Percentiles rank a stretch among this genome's conserved stretches.
These are phyloP conservation scores for Hydra vulgaris DNA, from an alignment of 30 jellyfish, hydroid and myxozoan species.

Conservation along the genomic window DNA sequence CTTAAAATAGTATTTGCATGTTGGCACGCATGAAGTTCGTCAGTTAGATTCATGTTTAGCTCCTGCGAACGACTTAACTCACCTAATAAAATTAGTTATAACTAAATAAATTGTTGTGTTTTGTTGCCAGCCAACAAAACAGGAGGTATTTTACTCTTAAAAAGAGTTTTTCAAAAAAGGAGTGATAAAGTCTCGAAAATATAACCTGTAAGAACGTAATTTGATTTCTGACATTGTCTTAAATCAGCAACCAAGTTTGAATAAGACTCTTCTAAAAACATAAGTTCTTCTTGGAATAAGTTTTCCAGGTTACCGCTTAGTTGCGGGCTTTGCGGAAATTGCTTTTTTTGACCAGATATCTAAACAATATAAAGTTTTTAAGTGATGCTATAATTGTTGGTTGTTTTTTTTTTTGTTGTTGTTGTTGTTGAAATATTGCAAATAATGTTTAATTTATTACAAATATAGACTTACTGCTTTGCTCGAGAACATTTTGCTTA, in stretches of 20 bases:
- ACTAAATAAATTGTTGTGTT: too few species aligned
- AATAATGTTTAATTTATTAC: too few species aligned
- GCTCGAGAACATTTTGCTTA: too few species aligned
- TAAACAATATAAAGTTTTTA: not conserved
- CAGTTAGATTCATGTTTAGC: constrained; percentile 27
- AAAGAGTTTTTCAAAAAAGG: not conserved
- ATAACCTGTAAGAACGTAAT: constrained; percentile 1
- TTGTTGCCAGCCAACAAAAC: too few species aligned
- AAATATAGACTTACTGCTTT: too few species aligned
- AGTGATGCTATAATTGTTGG: too few species aligned
- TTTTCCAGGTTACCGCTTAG: not conserved
- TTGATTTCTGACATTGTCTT: constrained; percentile 33
- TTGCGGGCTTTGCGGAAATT: not conserved
- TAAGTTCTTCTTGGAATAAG: constrained; percentile 30
- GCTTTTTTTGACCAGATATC: not conserved
- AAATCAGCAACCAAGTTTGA: constrained; percentile 37
- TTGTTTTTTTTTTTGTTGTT: not conserved
- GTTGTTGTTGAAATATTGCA: too few species aligned
- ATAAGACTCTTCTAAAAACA: constrained; percentile 32
- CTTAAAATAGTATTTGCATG: constrained; percentile 41
- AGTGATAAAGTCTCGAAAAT: not conserved
- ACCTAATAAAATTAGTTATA: constrained; percentile 16
- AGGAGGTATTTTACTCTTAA: too few species aligned
- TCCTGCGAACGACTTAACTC: constrained; percentile 36
- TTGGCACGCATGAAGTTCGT: constrained; percentile 54